Evolutionary conservation across 2,113 vertebrate species (phyloP).

Genomic region (Romanogobio albipinnatus): DNA sequence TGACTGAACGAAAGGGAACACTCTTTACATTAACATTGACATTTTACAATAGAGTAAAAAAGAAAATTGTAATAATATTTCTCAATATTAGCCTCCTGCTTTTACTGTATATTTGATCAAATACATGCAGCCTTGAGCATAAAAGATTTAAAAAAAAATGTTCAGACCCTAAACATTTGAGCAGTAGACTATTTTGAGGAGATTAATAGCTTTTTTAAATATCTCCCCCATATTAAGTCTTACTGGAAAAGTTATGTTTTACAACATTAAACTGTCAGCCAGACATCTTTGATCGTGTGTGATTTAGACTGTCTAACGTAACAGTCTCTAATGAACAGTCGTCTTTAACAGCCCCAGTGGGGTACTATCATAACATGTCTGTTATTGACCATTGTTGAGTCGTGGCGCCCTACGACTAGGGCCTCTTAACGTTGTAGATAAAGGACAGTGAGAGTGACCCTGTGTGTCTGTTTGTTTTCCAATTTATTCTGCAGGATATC

Average conservation of each 20-base stretch:
- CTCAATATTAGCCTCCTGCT: not conserved
- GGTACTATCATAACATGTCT: conserved; percentile 62
- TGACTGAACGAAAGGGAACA: no score
- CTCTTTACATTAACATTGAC: not conserved
- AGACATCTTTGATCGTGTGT: conserved; percentile 40
- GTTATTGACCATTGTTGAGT: conserved; percentile 57
- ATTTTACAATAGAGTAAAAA: not conserved
- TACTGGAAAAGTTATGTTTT: conserved; percentile 24
- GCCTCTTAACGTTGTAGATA: conserved; percentile 56
- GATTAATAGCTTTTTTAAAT: not conserved
- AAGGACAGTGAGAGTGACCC: conserved; percentile 70
- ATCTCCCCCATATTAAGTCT: not conserved
- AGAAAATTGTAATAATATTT: not conserved
- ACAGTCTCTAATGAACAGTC: conserved; percentile 41
- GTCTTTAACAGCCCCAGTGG: conserved; percentile 56
- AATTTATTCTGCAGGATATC: conserved; percentile 76
- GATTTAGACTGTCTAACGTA: conserved; percentile 28
- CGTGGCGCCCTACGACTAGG: conserved; percentile 57
- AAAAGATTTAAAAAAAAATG: not conserved
- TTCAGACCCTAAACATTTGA: not conserved
- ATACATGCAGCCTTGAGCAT: not conserved
- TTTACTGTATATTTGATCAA: not conserved
- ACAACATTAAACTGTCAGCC: conserved; percentile 41
- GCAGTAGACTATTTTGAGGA: not conserved
- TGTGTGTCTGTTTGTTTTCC: conserved; percentile 72